Conservation (phyloP, 2,113 vertebrate genomes). For the Hemichromis elongatus region DNA sequence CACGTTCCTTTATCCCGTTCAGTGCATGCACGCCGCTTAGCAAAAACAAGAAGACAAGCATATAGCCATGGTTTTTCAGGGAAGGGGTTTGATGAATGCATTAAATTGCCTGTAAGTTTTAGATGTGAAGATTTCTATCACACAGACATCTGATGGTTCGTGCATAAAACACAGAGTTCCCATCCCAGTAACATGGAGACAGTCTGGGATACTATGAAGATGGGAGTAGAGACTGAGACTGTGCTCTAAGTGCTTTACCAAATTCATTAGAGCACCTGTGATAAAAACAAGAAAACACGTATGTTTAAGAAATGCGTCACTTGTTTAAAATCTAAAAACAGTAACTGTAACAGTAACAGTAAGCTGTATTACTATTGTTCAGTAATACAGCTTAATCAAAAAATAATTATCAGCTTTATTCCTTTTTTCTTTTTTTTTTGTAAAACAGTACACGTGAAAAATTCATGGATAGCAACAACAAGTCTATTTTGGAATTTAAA, state of each 20-base stretch:
- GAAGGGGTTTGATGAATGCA: background rate
- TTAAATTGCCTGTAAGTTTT: background rate
- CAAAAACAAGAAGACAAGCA: background rate
- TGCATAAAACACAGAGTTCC: background rate
- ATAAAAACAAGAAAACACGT: background rate
- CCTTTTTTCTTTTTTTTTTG: too few species aligned
- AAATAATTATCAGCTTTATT: too few species aligned
- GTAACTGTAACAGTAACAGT: background rate
- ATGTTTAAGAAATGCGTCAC: background rate
- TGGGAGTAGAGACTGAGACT: background rate
- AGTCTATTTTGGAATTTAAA: too few species aligned
- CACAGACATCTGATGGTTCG: background rate
- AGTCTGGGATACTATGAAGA: background rate
- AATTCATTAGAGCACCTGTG: background rate
- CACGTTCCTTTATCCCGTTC: background rate
- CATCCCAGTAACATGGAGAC: background rate
- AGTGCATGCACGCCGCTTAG: background rate
- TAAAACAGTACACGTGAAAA: too few species aligned
- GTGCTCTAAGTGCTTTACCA: background rate
- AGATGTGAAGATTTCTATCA: background rate
- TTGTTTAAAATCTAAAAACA: fast-evolving
- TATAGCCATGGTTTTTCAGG: background rate
- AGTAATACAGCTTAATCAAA: too few species aligned
- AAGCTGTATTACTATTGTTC: background rate
- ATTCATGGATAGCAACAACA: too few species aligned